Evolutionary conservation across 2,797 vertebrate species (phyloP), one percentile per base, ranked within the genome.

Genomic region (Betta splendens): DNA sequence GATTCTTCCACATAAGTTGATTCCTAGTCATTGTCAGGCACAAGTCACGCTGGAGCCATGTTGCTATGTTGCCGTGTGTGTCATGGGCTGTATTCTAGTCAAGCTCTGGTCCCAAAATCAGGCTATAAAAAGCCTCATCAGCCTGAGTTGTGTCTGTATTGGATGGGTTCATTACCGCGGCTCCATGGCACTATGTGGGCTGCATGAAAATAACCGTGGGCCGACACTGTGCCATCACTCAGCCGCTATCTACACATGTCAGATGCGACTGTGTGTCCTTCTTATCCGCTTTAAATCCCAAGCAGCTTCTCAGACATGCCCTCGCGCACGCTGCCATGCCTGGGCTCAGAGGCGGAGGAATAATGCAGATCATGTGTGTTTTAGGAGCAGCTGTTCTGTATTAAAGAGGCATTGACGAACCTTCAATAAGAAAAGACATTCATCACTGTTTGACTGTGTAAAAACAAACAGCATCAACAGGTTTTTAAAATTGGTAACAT

Each of bases 381-480:
- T 66, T 56, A 38, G 61, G 29, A 35, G 63, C 81, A 78, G 64
- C 67, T 83, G 79, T 56, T 83, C 65, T 53, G 32, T 39, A 57
- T 79, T 79, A 49, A 59, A 64, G 8, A 31, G n/a, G 31, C 25
- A 43, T 42, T 15, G 39, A 25, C 26, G 62, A 39, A 31, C 31
- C 45, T 45, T 12, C 52, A 59, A 28, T 20, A 64, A 42, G 52
- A 16, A 74, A 56, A 62, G 64, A 28, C 36, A 68, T 55, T 26
- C 23, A 57, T 53, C 16, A 40, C 33, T 16, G 4, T 2, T 61
- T 31, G n/a, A n/a, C n/a, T n/a, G n/a, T 39, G 13, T 22, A 23
- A 20, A 48, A 43, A 36, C 48, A 22, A 47, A 25, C 17, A 23
- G 25, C 36, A 22, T 55, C 15, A 17, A 31, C n/a, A 36, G 7